These are phyloP conservation scores for Sarcophaga peregrina DNA, from an alignment of 1,140 invertebrate genomes.

Conservation along the genomic window DNA sequence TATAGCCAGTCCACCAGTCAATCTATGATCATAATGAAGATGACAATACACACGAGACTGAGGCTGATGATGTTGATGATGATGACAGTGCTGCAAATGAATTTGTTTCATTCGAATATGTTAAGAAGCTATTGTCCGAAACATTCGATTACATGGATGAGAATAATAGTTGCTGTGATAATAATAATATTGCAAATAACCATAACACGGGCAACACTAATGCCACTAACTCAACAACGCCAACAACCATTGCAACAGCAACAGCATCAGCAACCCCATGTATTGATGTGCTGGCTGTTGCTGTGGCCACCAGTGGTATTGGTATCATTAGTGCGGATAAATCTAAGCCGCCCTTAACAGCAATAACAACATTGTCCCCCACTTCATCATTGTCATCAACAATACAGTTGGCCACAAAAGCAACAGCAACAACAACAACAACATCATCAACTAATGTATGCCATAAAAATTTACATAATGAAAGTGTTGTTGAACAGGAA, in stretches of 20 bases:
- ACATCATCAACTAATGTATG: neutral
- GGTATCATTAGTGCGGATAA: conserved; percentile 44
- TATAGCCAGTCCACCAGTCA: neutral
- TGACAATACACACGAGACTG: neutral
- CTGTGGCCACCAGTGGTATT: conserved; percentile 12
- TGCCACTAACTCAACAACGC: neutral
- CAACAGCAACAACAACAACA: neutral
- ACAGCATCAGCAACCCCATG: neutral
- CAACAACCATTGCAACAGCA: conserved; percentile 13
- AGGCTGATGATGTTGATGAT: no score
- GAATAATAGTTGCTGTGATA: neutral
- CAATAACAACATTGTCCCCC: neutral
- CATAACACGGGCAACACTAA: neutral
- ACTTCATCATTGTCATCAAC: neutral
- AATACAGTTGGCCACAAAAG: neutral
- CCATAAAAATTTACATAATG: conserved; percentile 20
- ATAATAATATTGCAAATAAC: neutral
- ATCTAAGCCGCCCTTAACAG: conserved; percentile 30
- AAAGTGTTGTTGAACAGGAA: conserved; percentile 46
- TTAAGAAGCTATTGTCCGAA: conserved; percentile 62
- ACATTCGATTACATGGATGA: conserved; percentile 51
- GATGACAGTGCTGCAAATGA: conserved; percentile 48
- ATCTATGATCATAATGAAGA: neutral
- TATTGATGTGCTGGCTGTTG: conserved; percentile 35
- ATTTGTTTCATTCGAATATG: conserved; percentile 65